phyloP scores from a whole-genome alignment of 2,888 invertebrate species.

The Cetonia aurata region DNA sequence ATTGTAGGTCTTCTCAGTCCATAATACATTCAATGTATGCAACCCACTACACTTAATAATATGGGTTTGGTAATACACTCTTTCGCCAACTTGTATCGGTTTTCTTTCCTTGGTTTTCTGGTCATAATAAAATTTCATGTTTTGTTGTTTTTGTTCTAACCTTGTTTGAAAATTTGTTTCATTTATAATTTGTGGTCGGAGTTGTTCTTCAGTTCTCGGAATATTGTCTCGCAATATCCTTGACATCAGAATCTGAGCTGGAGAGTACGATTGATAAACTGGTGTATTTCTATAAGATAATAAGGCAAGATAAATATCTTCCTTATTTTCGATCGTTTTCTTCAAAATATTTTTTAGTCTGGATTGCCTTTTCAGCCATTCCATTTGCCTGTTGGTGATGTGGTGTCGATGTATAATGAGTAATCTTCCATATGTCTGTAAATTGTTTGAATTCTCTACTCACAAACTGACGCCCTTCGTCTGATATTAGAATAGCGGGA shows the following conservation, averaged over 20 bases:
- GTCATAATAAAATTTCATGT: not conserved
- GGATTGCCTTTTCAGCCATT: slow-evolving; percentile 33
- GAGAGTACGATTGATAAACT: not conserved
- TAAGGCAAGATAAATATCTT: slow-evolving; percentile 31
- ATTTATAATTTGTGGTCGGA: slow-evolving; percentile 10
- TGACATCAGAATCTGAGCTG: slow-evolving; percentile 10
- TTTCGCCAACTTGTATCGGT: no score
- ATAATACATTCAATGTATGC: no score
- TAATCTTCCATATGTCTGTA: slow-evolving; percentile 7
- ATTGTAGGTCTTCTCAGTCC: no score
- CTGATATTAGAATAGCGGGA: not conserved
- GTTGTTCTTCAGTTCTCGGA: slow-evolving; percentile 1
- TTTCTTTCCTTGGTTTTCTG: no score
- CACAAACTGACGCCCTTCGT: not conserved
- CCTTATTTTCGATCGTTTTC: slow-evolving; percentile 35
- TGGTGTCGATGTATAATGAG: slow-evolving; percentile 9
- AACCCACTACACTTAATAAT: no score
- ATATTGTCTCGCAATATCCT: slow-evolving; percentile 8
- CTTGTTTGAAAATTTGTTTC: not conserved
- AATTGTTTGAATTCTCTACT: not conserved
- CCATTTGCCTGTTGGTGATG: slow-evolving; percentile 42
- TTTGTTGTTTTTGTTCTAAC: not conserved
- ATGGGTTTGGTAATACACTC: no score
- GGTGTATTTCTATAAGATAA: slow-evolving; percentile 37
- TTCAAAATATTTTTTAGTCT: slow-evolving; percentile 39